phyloP scores from a whole-genome alignment of 2,113 vertebrate species.

The Scomber japonicus region DNA sequence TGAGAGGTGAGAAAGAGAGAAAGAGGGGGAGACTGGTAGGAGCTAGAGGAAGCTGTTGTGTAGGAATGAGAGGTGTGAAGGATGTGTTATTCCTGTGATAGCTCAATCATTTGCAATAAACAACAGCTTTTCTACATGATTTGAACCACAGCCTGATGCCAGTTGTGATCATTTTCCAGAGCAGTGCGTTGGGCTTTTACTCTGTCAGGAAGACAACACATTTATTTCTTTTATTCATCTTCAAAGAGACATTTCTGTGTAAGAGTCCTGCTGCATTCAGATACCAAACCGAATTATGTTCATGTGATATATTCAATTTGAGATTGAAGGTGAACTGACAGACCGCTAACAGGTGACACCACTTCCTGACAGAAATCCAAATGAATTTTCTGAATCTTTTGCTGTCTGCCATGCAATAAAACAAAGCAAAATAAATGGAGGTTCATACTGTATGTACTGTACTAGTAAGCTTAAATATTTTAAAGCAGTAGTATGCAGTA shows the following conservation, averaged over 20 bases:
- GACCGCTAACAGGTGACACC: not conserved
- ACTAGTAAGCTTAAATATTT: not conserved
- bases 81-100: constrained; percentile 44
- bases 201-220: constrained; percentile 26
- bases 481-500: no score
- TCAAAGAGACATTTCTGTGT: constrained; percentile 38
- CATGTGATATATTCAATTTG: constrained; percentile 48
- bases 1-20: constrained; percentile 48
- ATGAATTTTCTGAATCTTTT: constrained; percentile 9
- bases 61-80: constrained; percentile 31
- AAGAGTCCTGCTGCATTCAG: constrained; percentile 34
- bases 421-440: not conserved
- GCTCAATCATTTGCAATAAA: constrained; percentile 42
- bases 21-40: constrained; percentile 15
- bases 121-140: constrained; percentile 15
- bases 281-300: constrained; percentile 40
- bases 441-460: not conserved
- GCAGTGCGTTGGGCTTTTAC: constrained; percentile 6
- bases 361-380: constrained; percentile 20
- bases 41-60: constrained; percentile 29
- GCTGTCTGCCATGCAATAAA: not conserved
- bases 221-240: constrained; percentile 30
- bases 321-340: constrained; percentile 39
- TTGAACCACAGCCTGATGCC: constrained; percentile 21
- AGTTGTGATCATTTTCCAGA: constrained; percentile 22